These are phyloP conservation scores for Sericinus montela DNA, from an alignment of 2,888 invertebrate genomes.

Conservation along the genomic window DNA sequence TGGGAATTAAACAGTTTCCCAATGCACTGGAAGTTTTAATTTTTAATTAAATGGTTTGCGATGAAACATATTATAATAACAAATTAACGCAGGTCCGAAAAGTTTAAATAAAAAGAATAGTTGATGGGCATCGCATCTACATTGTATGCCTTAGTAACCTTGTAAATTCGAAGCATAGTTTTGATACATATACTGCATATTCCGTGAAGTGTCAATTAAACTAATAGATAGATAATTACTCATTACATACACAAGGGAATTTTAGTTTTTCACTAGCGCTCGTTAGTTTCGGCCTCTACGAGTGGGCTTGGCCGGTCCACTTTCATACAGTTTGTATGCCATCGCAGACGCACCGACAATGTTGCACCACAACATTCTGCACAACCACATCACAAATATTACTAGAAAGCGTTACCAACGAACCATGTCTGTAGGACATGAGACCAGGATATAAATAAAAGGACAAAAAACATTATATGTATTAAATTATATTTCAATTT, in stretches of 20 bases:
- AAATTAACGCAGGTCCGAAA: no score
- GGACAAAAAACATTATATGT: background rate
- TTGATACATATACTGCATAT: no score
- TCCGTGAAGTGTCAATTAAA: no score
- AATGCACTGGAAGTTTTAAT: no score
- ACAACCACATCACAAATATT: slow-evolving; percentile 47
- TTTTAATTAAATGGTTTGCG: no score
- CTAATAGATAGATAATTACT: slow-evolving; percentile 5
- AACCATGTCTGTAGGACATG: slow-evolving; percentile 43
- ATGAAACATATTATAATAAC: no score
- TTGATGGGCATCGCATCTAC: no score
- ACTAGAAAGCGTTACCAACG: slow-evolving; percentile 60
- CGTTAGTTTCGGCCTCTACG: slow-evolving; percentile 12
- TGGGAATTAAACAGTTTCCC: no score
- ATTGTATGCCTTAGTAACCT: no score
- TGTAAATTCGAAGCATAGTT: no score
- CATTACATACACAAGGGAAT: background rate
- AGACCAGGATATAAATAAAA: slow-evolving; percentile 27
- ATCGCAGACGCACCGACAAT: slow-evolving; percentile 30
- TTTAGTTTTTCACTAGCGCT: slow-evolving; percentile 4
- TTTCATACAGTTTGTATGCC: slow-evolving; percentile 58
- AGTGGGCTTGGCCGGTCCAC: slow-evolving; percentile 43
- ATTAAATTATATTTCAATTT: no score
- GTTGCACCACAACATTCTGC: slow-evolving; percentile 41
- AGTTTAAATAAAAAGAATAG: no score